Percentiles rank a stretch among this genome's conserved stretches.
Conservation (phyloP, 1,140 invertebrate genomes). For the Drosophila santomea region DNA sequence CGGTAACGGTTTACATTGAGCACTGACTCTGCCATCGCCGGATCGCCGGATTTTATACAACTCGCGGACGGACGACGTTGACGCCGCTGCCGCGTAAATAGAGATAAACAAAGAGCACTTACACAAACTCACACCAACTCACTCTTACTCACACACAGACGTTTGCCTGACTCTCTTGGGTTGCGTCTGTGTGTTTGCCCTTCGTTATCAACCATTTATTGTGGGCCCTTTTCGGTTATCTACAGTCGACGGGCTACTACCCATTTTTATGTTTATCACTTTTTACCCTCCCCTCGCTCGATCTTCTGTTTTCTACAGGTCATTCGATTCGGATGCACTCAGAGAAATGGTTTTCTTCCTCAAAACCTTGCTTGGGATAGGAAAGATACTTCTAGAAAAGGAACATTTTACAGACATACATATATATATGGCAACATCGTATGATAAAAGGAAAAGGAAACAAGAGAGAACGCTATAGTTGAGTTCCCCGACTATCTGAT, state of each 20-base stretch:
- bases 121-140: constrained; percentile 1
- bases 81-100: constrained; percentile 44
- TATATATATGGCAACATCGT: not conserved
- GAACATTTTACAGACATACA: no score
- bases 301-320: constrained; percentile 53
- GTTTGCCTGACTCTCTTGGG: not conserved
- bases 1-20: constrained; percentile 53
- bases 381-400: no score
- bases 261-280: constrained; percentile 61
- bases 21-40: constrained; percentile 50
- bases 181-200: constrained; percentile 19
- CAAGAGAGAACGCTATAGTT: no score
- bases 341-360: not conserved
- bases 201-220: constrained; percentile 52
- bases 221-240: constrained; percentile 48
- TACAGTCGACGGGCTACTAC: constrained; percentile 45
- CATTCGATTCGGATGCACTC: constrained; percentile 28
- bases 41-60: constrained; percentile 58
- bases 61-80: constrained; percentile 29
- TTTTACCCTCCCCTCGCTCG: constrained; percentile 26
- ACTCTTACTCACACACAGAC: not conserved
- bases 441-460: no score
- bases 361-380: not conserved
- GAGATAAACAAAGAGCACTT: constrained; percentile 53
- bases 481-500: no score